phyloP scores from a whole-genome alignment of 37 sponge, comb jelly and placozoan genomes.

The Bolinopsis microptera region DNA sequence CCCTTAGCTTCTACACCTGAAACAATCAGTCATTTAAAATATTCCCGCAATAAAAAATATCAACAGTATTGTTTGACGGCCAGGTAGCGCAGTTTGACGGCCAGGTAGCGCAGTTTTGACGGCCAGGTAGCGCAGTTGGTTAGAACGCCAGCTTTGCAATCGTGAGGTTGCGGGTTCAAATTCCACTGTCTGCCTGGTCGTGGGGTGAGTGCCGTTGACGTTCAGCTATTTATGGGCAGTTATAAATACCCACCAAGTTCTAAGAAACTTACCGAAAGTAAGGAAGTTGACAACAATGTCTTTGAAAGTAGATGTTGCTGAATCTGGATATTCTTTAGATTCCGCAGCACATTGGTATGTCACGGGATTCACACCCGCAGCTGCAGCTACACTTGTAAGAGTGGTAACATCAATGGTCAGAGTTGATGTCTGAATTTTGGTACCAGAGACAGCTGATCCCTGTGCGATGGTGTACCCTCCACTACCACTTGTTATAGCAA shows the following conservation, averaged over 20 bases:
- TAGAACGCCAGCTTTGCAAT: too few relatives aligned
- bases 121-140: too few relatives aligned
- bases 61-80: background rate
- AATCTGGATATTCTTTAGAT: background rate
- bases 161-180: too few relatives aligned
- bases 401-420: background rate
- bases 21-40: background rate
- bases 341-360: background rate
- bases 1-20: background rate
- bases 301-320: background rate
- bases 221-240: too few relatives aligned
- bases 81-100: too few relatives aligned
- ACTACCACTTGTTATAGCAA: too few relatives aligned
- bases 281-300: background rate
- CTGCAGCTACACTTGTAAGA: background rate
- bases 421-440: background rate
- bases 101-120: too few relatives aligned
- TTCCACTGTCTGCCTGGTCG: too few relatives aligned
- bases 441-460: background rate
- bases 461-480: background rate
- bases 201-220: too few relatives aligned
- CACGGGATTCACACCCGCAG: background rate
- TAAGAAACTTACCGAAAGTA: background rate
- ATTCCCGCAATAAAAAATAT: background rate
- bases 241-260: too few relatives aligned